phyloP scores from a whole-genome alignment of 2,888 invertebrate species.

The Calameuta filiformis region DNA sequence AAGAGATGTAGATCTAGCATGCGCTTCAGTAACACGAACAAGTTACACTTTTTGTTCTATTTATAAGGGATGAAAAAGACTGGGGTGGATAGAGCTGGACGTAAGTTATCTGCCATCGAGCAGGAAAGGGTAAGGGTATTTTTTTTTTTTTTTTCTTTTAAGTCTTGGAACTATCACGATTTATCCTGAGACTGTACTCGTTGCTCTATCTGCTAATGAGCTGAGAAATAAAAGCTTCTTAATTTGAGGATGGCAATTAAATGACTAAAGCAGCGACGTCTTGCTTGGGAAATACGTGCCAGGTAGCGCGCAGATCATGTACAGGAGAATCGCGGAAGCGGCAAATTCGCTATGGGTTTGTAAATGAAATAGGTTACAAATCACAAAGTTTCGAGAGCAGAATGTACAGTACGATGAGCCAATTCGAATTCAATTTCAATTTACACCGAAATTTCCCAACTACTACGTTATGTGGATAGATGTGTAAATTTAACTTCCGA shows the following conservation, averaged over 20 bases:
- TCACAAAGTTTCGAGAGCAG: conserved; percentile 17
- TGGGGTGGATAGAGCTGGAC: background rate
- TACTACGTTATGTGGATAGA: background rate
- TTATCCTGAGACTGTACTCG: background rate
- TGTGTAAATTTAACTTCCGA: background rate
- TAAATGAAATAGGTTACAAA: conserved; percentile 28
- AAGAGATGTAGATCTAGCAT: background rate
- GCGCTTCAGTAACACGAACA: background rate
- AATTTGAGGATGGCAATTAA: background rate
- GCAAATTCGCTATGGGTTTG: background rate
- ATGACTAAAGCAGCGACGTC: background rate
- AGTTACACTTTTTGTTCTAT: background rate
- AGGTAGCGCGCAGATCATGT: background rate
- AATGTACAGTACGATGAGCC: background rate
- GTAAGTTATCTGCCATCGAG: background rate
- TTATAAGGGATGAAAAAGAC: background rate
- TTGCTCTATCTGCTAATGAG: background rate
- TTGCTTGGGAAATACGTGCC: background rate
- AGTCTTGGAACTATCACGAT: background rate
- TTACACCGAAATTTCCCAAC: background rate
- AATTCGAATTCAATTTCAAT: background rate
- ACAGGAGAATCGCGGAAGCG: background rate
- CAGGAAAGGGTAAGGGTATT: background rate
- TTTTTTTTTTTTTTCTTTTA: background rate
- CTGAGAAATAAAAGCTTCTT: background rate